A percentile compares a stretch with the other conserved stretches of the same genome.
Evolutionary conservation across 2,113 vertebrate genomes (phyloP).

Genomic region (Varanus salvator): DNA sequence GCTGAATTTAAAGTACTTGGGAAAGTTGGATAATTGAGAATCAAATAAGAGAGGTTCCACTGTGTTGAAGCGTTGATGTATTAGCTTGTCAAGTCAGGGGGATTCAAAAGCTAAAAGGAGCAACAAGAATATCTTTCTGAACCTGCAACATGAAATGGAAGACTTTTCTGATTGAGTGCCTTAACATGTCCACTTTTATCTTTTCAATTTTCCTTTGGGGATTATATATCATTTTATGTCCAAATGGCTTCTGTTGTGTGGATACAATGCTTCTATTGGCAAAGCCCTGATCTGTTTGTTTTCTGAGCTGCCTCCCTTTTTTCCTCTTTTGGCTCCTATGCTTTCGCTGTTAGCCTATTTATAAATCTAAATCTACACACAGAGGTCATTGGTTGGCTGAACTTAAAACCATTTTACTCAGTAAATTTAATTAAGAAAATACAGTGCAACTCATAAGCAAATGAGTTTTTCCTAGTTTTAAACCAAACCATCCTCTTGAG

Average conservation of each 20-base stretch:
- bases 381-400: conserved; percentile 84
- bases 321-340: conserved; percentile 13
- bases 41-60: not conserved
- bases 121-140: not conserved
- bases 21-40: not conserved
- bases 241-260: conserved; percentile 55
- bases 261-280: conserved; percentile 60
- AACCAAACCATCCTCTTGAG: conserved; percentile 85
- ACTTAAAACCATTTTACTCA: conserved; percentile 85
- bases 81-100: not conserved
- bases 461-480: conserved; percentile 87
- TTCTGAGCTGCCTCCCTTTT: conserved; percentile 44
- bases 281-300: conserved; percentile 73
- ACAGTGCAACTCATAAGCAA: conserved; percentile 88
- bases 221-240: conserved; percentile 45
- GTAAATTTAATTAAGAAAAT: conserved; percentile 90
- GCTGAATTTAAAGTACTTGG: not conserved
- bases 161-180: conserved; percentile 26
- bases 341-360: conserved; percentile 75
- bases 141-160: not conserved
- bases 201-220: conserved; percentile 37
- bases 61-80: not conserved
- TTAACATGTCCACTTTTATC: not conserved
- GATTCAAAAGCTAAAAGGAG: not conserved
- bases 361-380: conserved; percentile 79